phyloP scores from a whole-genome alignment of 2,113 vertebrate genomes.

The Zosterops borbonicus region DNA sequence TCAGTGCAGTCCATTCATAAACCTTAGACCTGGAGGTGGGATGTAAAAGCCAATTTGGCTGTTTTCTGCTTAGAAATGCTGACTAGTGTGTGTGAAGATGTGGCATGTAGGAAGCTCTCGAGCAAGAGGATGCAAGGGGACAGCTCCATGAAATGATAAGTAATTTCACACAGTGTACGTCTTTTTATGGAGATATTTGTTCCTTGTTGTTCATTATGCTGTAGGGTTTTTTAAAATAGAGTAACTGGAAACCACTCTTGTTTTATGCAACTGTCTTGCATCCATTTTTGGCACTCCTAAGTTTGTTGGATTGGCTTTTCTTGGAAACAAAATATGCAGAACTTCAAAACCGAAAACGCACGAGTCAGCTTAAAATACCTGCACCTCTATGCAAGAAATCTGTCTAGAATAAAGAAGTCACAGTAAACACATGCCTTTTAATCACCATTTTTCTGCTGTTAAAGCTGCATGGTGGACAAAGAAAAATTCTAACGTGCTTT shows the following conservation, averaged over 20 bases:
- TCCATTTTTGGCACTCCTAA: background rate
- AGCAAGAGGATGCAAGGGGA: background rate
- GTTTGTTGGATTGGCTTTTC: background rate
- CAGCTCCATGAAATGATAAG: background rate
- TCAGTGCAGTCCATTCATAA: background rate
- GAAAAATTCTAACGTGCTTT: background rate
- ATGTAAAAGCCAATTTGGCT: background rate
- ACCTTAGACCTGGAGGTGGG: background rate
- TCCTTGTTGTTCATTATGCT: background rate
- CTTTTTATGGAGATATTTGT: background rate
- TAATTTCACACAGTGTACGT: background rate
- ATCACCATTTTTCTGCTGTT: background rate
- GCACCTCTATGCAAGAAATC: background rate
- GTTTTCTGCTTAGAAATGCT: background rate
- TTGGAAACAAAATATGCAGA: background rate
- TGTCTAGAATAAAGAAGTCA: background rate
- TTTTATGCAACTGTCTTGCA: background rate
- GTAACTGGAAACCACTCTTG: background rate
- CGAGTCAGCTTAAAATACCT: background rate
- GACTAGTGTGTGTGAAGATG: background rate
- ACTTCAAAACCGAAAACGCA: background rate
- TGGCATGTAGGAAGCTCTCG: background rate
- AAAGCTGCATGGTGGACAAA: background rate
- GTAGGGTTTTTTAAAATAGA: background rate
- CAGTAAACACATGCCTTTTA: background rate